Evolutionary conservation across 37 sponge, comb jelly and placozoan species (phyloP), one percentile per base, ranked within the genome.

Genomic region (Crambe crambe): DNA sequence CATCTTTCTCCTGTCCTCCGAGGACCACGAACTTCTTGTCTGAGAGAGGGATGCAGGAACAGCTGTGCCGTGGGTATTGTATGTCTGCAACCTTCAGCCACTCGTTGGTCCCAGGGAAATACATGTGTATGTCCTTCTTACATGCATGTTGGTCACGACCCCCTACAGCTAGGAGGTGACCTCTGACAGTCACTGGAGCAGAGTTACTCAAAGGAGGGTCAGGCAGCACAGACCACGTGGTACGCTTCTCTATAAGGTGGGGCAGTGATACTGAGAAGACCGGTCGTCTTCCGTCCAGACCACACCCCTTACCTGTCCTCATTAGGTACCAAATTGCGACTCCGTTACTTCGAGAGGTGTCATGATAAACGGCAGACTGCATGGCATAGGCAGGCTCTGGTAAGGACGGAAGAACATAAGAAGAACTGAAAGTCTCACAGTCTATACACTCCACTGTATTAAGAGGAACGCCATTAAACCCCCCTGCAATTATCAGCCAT

Each of bases 91-190:
- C 85, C 0, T 57, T 77, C 54, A 77, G 72, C 85, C 85, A 85
- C 62, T 85, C 78, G 47, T 57, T 69, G 26, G 85, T 85, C 26
- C 85, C 85, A 22, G 69, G 85, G 30, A 78, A 77, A 62, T 85
- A 85, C 60, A 77, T 58, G 72, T 77, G 29, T 6, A 85, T 42
- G 47, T 85, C 78, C 25, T 61, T 77, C 85, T 47, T 70, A 1
- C 10, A 18, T 15, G 73, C 32, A 22, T 68, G 76, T 20, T 43
- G 2, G 51, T 85, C 78, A 32, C 61, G 37, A 23, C 85, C 85
- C 0, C 85, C 85, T 0, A 85, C 72, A 1, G 72, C 79, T 43
- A 77, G 37, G 23, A 85, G 85, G 47, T 57, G 42, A 15, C 85
- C 85, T 23, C 70, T 67, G 18, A 85, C 37, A 21, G 56, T 62